These are phyloP conservation scores for Callionymus lyra DNA, from an alignment of 2,113 vertebrate species.

Conservation along the genomic window DNA sequence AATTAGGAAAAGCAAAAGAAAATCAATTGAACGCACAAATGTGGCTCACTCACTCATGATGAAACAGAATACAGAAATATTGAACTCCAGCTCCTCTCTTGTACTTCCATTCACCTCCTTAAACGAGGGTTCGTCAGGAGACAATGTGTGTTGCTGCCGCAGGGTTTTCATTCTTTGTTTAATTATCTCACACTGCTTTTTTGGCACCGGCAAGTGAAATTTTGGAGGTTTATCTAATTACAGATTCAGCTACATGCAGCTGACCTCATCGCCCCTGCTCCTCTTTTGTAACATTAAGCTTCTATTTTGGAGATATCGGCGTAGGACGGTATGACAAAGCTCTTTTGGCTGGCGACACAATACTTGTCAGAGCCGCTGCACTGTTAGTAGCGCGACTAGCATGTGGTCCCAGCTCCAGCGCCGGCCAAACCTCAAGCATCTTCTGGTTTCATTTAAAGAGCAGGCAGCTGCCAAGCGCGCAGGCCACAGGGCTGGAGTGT, in stretches of 20 bases:
- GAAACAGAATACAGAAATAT: too few species aligned
- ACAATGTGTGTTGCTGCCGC: constrained; percentile 48
- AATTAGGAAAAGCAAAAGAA: too few species aligned
- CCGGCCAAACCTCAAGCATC: constrained; percentile 65
- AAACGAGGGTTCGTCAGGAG: constrained; percentile 36
- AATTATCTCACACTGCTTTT: constrained; percentile 41
- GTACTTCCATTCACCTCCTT: constrained; percentile 30
- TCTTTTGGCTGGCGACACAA: constrained; percentile 49
- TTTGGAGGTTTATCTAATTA: constrained; percentile 48
- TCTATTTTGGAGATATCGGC: constrained; percentile 52
- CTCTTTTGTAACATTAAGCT: constrained; percentile 49
- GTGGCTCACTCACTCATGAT: too few species aligned
- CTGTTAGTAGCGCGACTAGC: constrained; percentile 57
- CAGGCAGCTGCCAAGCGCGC: constrained; percentile 57
- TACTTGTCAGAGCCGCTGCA: constrained; percentile 64
- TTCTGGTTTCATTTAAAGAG: constrained; percentile 69
- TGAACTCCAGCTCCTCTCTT: constrained; percentile 12
- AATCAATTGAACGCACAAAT: too few species aligned
- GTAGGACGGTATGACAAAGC: constrained; percentile 57
- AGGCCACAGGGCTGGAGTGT: constrained; percentile 59
- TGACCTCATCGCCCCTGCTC: constrained; percentile 49
- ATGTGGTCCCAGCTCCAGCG: constrained; percentile 51
- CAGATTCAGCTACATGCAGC: constrained; percentile 44
- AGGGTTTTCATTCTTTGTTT: constrained; percentile 49
- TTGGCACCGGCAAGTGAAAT: constrained; percentile 34